A percentile compares a stretch with the other conserved stretches of the same genome.
phyloP scores from a whole-genome alignment of 2,888 invertebrate genomes.

The Nebria brevicollis region DNA sequence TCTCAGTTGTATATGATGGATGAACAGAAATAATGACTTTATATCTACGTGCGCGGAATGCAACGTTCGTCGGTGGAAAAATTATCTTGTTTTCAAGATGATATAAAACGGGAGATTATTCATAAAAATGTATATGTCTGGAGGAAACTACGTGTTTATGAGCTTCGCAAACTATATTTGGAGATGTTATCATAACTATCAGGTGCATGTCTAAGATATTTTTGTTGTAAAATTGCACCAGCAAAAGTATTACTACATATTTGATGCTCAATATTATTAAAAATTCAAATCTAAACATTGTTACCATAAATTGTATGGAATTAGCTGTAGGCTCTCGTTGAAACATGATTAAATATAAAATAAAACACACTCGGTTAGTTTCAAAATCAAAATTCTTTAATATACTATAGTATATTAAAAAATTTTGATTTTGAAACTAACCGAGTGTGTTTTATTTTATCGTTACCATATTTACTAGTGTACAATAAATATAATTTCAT shows the following conservation, averaged over 20 bases:
- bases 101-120: constrained; percentile 35
- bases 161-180: constrained; percentile 25
- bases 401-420: no score
- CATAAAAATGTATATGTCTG: constrained; percentile 32
- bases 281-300: no score
- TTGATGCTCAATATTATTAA: no score
- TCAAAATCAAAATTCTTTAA: no score
- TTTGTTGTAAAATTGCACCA: not conserved
- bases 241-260: not conserved
- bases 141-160: constrained; percentile 29
- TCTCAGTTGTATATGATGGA: constrained; percentile 23
- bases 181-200: constrained; percentile 17
- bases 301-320: no score
- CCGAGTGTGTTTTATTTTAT: no score
- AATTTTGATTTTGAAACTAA: no score
- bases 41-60: not conserved
- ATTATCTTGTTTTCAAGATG: constrained; percentile 37
- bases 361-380: no score
- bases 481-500: no score
- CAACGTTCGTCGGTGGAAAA: constrained; percentile 31
- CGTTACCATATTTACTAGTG: no score
- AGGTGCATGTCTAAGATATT: not conserved
- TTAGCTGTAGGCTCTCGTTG: no score
- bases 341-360: no score
- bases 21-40: constrained; percentile 41